These are phyloP conservation scores for Myocastor coypus DNA, from an alignment of 2,113 vertebrate species.

Conservation along the genomic window DNA sequence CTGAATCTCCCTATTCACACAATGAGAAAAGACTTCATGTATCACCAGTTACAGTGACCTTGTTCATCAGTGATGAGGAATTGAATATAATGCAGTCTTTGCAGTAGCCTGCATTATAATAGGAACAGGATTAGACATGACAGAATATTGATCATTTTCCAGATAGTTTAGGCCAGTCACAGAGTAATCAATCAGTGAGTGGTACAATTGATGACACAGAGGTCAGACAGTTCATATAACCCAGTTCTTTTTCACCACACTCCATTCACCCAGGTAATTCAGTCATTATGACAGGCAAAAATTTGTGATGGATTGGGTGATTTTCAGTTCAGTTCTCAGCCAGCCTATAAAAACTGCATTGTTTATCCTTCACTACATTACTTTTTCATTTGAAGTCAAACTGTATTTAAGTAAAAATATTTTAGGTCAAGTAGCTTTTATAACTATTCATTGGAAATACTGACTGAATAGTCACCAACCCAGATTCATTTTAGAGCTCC, in stretches of 20 bases:
- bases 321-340: slow-evolving; percentile 49
- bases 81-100: slow-evolving; percentile 43
- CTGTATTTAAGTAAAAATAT: slow-evolving; percentile 34
- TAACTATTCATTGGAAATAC: slow-evolving; percentile 52
- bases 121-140: slow-evolving; percentile 76
- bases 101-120: slow-evolving; percentile 51
- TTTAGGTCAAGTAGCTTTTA: slow-evolving; percentile 57
- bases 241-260: slow-evolving; percentile 38
- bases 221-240: slow-evolving; percentile 69
- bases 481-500: not conserved
- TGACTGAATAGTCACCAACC: slow-evolving; percentile 55
- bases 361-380: slow-evolving; percentile 36
- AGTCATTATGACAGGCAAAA: slow-evolving; percentile 74
- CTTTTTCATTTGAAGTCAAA: slow-evolving; percentile 74
- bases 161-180: slow-evolving; percentile 68
- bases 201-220: slow-evolving; percentile 58
- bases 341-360: not conserved
- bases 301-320: slow-evolving; percentile 68
- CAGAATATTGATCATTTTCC: slow-evolving; percentile 75
- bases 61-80: slow-evolving; percentile 35
- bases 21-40: slow-evolving; percentile 47
- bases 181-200: slow-evolving; percentile 69
- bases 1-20: slow-evolving; percentile 14
- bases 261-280: slow-evolving; percentile 65
- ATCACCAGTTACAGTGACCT: slow-evolving; percentile 63